These are phyloP conservation scores for Mastomys natalensis DNA, from an alignment of 2,113 vertebrate genomes.

Conservation along the genomic window DNA sequence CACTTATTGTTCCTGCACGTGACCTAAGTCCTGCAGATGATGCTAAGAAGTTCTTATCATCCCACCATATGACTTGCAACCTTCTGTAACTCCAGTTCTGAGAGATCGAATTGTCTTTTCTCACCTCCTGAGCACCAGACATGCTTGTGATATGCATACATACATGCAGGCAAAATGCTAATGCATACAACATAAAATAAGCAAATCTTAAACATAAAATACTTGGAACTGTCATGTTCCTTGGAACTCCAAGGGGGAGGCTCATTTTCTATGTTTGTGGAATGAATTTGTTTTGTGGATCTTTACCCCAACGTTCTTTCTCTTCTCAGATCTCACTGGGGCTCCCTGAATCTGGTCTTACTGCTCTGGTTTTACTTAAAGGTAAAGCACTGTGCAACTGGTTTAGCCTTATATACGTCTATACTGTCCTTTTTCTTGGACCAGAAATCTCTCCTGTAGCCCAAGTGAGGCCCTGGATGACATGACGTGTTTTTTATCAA, in stretches of 20 bases:
- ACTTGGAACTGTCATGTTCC: not conserved
- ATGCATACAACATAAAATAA: not conserved
- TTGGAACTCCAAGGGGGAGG: not conserved
- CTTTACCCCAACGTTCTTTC: not conserved
- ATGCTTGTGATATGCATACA: not conserved
- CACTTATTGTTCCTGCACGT: not conserved
- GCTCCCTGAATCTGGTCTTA: accelerated
- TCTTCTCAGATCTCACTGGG: not conserved
- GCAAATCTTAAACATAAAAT: not conserved
- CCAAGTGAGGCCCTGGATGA: not conserved
- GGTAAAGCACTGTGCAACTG: too few relatives aligned
- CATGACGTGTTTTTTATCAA: not conserved
- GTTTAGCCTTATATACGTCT: not conserved
- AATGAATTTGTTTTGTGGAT: not conserved
- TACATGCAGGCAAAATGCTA: not conserved
- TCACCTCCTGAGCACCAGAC: not conserved
- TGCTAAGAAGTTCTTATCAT: not conserved
- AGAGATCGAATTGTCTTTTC: not conserved
- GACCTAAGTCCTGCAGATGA: not conserved
- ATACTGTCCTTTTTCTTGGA: not conserved
- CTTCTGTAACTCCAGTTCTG: not conserved
- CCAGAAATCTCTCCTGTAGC: not conserved
- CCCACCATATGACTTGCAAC: not conserved
- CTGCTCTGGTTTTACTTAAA: not conserved
- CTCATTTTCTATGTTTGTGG: not conserved